Conservation (phyloP, 2,888 invertebrate species). For the Antheraea yamamai region DNA sequence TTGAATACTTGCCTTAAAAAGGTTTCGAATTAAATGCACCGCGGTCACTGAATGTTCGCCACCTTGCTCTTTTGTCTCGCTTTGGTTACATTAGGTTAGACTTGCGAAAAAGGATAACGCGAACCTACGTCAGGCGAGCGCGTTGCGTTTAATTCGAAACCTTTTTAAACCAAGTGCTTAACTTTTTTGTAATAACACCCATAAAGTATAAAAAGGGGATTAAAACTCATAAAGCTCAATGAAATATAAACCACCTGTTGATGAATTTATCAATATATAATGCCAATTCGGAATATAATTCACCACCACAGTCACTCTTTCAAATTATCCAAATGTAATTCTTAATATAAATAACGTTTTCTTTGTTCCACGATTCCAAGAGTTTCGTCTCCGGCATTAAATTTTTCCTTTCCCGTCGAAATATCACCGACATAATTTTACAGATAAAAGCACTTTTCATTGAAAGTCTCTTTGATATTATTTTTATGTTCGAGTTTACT, state of each 20-base stretch:
- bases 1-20: no score
- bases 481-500: not conserved
- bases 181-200: no score
- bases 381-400: not conserved
- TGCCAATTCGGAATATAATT: not conserved
- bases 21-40: no score
- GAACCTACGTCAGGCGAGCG: no score
- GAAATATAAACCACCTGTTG: not conserved
- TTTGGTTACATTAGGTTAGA: no score
- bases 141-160: no score
- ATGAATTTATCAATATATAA: not conserved
- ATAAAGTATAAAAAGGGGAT: no score
- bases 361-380: constrained; percentile 2
- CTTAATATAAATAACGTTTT: not conserved
- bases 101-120: no score
- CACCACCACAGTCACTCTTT: not conserved
- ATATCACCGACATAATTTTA: constrained; percentile 2
- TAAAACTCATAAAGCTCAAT: no score
- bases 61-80: no score
- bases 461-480: constrained; percentile 7
- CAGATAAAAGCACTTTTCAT: constrained; percentile 1
- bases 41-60: no score
- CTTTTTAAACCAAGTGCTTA: no score
- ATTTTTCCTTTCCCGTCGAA: not conserved
- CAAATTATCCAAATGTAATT: not conserved